Base-by-base conservation (phyloP, 23 tunicate species). In the Corella eumyota region DNA sequence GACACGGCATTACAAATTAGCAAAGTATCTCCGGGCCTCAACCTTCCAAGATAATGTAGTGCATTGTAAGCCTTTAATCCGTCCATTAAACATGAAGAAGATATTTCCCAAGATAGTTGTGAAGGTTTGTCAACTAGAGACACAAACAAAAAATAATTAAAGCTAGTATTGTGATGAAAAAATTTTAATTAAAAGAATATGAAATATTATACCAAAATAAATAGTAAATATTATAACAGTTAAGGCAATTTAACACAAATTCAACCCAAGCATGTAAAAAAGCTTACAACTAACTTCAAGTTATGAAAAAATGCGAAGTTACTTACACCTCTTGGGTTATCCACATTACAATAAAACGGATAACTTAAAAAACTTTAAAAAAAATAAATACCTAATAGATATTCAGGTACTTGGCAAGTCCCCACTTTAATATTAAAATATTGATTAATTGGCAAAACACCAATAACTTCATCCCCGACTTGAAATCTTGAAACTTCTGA, bases 401-500 rank as follows among this genome's bases (percentile, higher is more conserved):
- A 75, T 37, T 75, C 82, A 6, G 40, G 82, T 23, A 75, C 28
- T 2, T 31, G 27, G 45, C 72, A 66, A 0, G 56, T 46, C 20
- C 60, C 58, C 5, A 19, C 15, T 65, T 56, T 45, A 6, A 58
- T 25, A 32, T 75, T 73, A 57, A 75, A 75, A 58, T 56, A 58
- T 22, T 75, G 67, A 29, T 66, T 60, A n/a, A 75, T 60, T 28
- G 95, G 85, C 29, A 85, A 25, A 5, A 85, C 54, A 23, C 79
- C 95, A 50, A 74, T 67, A 13, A 85, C 85, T 64, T 85, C 95
- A 71, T 85, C 95, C 1, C 95, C 95, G 24, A 23, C 29, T 34
- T 66, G 59, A 34, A 85, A 76, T 57, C 95, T 59, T 13, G 38
- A 67, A 13, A 85, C 95, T 31, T 58, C 64, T 15, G 56, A 36